Percentiles rank a stretch among this genome's conserved stretches.
These are phyloP conservation scores for Orussus abietinus DNA, from an alignment of 1,140 invertebrate species.

Conservation along the genomic window DNA sequence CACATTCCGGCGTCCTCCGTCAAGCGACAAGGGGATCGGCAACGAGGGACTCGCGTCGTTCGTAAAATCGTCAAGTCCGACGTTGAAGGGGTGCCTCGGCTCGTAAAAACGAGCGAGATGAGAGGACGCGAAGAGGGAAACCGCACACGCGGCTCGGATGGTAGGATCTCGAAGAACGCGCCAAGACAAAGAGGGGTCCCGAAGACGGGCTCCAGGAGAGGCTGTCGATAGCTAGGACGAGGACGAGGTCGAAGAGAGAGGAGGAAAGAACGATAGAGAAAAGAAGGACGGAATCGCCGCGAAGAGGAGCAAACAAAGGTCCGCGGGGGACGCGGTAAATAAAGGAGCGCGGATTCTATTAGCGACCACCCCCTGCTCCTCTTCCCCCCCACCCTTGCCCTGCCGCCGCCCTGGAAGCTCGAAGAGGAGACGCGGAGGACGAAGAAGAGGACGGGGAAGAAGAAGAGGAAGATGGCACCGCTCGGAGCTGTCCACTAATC, in stretches of 20 bases:
- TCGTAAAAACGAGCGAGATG: too few relatives aligned
- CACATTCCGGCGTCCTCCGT: too few relatives aligned
- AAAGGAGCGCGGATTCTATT: conserved; percentile 42
- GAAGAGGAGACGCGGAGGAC: conserved; percentile 17
- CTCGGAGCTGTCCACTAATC: conserved; percentile 31
- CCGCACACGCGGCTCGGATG: too few relatives aligned
- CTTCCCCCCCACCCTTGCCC: conserved; percentile 10
- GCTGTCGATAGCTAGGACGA: too few relatives aligned
- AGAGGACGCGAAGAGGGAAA: too few relatives aligned
- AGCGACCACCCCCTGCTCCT: conserved; percentile 21
- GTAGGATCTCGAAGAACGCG: too few relatives aligned
- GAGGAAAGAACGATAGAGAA: background rate
- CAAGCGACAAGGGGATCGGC: too few relatives aligned
- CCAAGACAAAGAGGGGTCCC: too few relatives aligned
- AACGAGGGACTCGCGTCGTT: too few relatives aligned
- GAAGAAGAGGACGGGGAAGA: conserved; percentile 20
- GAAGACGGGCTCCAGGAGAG: too few relatives aligned
- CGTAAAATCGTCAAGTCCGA: too few relatives aligned
- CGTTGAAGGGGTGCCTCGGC: too few relatives aligned
- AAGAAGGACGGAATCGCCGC: background rate
- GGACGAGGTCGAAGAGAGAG: conserved; percentile 8
- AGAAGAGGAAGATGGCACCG: conserved; percentile 20
- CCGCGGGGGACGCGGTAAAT: conserved; percentile 31
- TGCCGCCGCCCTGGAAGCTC: conserved; percentile 13
- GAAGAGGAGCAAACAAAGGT: conserved; percentile 23